These are phyloP conservation scores for Petrocephalus zakoni DNA, from an alignment of 2,113 vertebrate species.

Conservation along the genomic window DNA sequence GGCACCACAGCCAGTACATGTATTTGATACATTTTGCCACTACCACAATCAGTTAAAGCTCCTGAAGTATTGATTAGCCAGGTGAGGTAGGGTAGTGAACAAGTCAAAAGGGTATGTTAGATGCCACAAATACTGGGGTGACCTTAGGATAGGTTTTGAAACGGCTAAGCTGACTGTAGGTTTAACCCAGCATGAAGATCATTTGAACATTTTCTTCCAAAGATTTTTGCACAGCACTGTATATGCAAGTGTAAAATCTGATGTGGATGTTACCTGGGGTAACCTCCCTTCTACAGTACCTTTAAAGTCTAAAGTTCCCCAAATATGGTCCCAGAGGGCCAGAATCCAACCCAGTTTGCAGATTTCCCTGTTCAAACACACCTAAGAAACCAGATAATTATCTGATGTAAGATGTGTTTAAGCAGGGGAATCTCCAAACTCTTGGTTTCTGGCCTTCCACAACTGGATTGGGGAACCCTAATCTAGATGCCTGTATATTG, in stretches of 20 bases:
- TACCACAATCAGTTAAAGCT: not conserved
- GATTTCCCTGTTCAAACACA: not conserved
- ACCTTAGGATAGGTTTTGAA: not conserved
- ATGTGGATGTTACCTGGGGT: not conserved
- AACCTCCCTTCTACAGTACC: no score
- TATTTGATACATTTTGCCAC: not conserved
- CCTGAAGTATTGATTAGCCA: no score
- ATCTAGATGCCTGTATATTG: not conserved
- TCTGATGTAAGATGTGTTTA: not conserved
- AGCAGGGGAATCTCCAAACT: no score
- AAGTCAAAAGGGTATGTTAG: no score
- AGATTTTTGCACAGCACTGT: not conserved
- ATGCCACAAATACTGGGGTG: not conserved
- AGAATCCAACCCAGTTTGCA: not conserved
- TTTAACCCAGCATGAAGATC: not conserved
- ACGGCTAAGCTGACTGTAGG: not conserved
- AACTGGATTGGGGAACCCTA: not conserved
- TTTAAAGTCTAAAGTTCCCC: no score
- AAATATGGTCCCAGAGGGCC: not conserved
- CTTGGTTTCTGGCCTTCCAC: not conserved
- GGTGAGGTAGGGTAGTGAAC: no score
- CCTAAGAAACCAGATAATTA: not conserved
- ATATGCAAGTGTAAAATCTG: not conserved
- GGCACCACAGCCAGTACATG: not conserved
- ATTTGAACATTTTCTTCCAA: not conserved